Percentiles rank a stretch among this genome's conserved stretches.
Evolutionary conservation across 2,113 vertebrate species (phyloP).

Genomic region (Sturnus vulgaris): DNA sequence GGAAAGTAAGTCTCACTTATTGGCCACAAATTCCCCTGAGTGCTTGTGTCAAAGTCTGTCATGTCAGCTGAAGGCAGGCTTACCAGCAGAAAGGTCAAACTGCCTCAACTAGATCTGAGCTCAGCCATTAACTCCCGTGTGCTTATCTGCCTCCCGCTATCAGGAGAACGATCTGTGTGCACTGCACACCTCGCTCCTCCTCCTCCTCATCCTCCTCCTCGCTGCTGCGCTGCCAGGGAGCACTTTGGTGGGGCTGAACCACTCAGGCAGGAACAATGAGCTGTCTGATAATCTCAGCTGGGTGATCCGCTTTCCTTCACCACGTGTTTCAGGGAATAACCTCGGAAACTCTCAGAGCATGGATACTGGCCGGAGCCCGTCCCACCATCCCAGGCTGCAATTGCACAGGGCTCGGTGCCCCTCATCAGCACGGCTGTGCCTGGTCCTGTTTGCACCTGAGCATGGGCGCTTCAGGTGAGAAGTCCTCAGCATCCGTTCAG

Average conservation of each 20-base stretch:
- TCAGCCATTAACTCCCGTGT: neutral
- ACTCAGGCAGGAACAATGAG: neutral
- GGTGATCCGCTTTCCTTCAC: neutral
- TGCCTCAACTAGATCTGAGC: conserved; percentile 8
- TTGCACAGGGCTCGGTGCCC: rapidly evolving
- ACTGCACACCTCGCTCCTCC: neutral
- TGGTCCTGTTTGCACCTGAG: neutral
- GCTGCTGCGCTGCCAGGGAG: neutral
- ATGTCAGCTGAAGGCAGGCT: conserved; percentile 39
- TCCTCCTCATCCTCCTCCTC: neutral
- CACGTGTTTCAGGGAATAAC: neutral
- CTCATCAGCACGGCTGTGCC: rapidly evolving
- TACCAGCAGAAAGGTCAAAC: conserved; percentile 40
- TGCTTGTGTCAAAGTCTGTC: conserved; percentile 48
- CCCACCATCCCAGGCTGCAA: neutral
- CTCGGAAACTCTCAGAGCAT: neutral
- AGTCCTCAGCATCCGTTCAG: neutral
- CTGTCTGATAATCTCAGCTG: neutral
- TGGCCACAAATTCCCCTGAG: conserved; percentile 25
- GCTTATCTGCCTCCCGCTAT: conserved; percentile 2
- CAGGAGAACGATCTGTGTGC: neutral
- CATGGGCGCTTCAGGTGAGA: neutral
- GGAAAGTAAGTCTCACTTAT: conserved; percentile 43
- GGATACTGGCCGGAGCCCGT: rapidly evolving
- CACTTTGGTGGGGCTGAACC: conserved; percentile 4